Evolutionary conservation across 1,140 invertebrate genomes (phyloP).

Genomic region (Saccostrea glomerata): DNA sequence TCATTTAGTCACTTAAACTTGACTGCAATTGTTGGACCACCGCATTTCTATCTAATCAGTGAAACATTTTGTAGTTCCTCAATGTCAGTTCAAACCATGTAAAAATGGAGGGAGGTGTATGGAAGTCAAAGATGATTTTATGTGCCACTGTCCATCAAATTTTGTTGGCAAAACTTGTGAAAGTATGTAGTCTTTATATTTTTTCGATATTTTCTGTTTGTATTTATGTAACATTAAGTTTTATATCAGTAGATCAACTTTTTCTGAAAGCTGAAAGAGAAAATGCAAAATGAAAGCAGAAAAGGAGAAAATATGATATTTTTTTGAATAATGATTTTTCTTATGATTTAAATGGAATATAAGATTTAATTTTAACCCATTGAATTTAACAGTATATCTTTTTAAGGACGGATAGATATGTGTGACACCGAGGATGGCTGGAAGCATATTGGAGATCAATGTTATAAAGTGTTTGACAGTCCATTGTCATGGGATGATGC

Average conservation of each 20-base stretch:
- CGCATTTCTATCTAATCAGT: too few relatives aligned
- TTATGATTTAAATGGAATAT: too few relatives aligned
- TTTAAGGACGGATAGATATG: background rate
- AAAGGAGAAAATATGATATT: too few relatives aligned
- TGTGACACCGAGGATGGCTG: background rate
- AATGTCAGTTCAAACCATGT: background rate
- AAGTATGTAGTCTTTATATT: background rate
- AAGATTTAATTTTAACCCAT: too few relatives aligned
- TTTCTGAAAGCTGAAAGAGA: too few relatives aligned
- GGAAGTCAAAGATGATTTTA: background rate
- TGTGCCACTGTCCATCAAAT: background rate
- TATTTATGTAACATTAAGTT: too few relatives aligned
- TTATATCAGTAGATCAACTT: too few relatives aligned
- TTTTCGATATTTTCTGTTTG: too few relatives aligned
- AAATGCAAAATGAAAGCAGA: too few relatives aligned
- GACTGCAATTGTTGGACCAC: too few relatives aligned
- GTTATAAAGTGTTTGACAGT: background rate
- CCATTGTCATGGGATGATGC: background rate
- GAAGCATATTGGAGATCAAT: background rate
- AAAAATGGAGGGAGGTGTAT: background rate
- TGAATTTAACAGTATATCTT: background rate
- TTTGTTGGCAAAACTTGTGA: slow-evolving; percentile 2
- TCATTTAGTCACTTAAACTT: too few relatives aligned
- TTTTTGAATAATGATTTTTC: too few relatives aligned
- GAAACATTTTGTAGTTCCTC: background rate